Evolutionary conservation across 2,113 vertebrate genomes (phyloP).

Genomic region (Cebidichthys violaceus): DNA sequence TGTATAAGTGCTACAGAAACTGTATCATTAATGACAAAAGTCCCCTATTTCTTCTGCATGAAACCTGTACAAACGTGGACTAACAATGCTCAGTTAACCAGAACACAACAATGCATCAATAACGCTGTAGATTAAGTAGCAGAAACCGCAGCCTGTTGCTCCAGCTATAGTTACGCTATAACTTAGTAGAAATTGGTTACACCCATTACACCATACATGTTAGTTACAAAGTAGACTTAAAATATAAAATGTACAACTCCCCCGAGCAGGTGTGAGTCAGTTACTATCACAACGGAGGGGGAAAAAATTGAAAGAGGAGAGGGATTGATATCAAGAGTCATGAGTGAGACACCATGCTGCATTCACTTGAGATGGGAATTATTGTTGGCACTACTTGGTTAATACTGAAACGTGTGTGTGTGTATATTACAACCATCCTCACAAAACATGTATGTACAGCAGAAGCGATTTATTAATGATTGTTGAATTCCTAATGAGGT

Average conservation of each 20-base stretch:
- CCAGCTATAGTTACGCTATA: background rate
- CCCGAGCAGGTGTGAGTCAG: background rate
- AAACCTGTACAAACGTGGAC: background rate
- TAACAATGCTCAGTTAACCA: background rate
- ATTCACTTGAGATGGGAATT: too few relatives aligned
- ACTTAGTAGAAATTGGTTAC: too few relatives aligned
- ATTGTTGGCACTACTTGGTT: too few relatives aligned
- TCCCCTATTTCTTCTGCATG: background rate
- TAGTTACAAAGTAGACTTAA: background rate
- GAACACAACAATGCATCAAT: too few relatives aligned
- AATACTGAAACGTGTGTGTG: too few relatives aligned
- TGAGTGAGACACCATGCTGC: background rate
- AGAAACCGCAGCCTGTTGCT: background rate
- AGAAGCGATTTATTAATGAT: background rate
- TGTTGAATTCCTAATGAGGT: background rate
- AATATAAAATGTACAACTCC: background rate
- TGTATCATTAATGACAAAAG: background rate
- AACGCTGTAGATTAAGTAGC: background rate
- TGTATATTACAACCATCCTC: background rate
- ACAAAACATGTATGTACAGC: background rate
- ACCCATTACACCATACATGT: background rate
- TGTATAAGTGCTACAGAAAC: background rate
- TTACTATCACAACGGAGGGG: background rate
- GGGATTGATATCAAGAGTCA: background rate
- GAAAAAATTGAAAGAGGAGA: background rate